Base-by-base conservation (phyloP, 2,797 vertebrate genomes). In the Typhlichthys eigenmanni region DNA sequence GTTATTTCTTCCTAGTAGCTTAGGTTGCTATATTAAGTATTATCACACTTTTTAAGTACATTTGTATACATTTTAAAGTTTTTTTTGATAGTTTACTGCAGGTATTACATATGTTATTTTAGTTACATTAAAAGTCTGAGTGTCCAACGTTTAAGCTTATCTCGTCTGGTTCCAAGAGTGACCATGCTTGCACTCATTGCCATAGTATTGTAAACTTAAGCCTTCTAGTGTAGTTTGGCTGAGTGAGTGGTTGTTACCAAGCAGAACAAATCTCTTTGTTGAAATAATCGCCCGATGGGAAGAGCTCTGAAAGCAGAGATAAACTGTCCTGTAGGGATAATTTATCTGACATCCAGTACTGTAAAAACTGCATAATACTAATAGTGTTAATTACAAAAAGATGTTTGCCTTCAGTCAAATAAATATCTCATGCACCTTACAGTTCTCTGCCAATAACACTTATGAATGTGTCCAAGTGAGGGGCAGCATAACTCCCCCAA, bases 241-340 rank as follows among this genome's bases (percentile, higher is more conserved):
- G 24, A 29, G 24, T 29, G 24, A 29, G 24, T 29, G 24, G 24
- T 29, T 19, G 19, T 19, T 29, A 29, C 24, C 24, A 29, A 29
- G 24, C 24, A 4, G 24, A 29, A 29, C 24, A 29, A 10, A 8
- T 43, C 38, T 2, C 38, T 43, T 9, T 43, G 75, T 76, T 14
- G 69, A 80, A 79, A 71, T 78, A 85, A 89, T 77, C 75, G 7
- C 0, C 56, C 71, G 68, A 72, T 78, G 67, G 74, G 62, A 29
- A 70, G 14, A 34, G 34, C 17, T 71, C 52, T 45, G 74, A 69
- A 72, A 72, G 32, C 13, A 43, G 8, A 43, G 9, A 43, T 43
- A 43, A 43, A 43, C 38, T 50, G 67, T 56, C 9, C 46, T 0
- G 4, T 64, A 16, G 55, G 57, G 1, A 55, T 45, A 29, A 43